Percentiles rank a stretch among this genome's conserved stretches.
phyloP scores from a whole-genome alignment of 2,888 invertebrate genomes.

The Clitarchus hookeri region DNA sequence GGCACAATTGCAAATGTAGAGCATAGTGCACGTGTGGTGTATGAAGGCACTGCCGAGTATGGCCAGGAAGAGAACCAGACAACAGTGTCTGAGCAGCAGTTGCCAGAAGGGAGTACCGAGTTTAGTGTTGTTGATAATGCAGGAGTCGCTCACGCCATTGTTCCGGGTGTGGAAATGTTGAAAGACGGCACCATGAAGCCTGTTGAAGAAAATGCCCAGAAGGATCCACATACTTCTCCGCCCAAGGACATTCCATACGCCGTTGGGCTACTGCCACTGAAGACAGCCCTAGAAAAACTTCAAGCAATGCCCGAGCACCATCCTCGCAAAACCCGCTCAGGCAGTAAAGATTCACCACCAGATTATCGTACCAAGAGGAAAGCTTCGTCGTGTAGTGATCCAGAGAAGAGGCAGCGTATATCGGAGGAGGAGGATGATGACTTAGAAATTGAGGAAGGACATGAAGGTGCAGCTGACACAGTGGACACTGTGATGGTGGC shows the following conservation, averaged over 20 bases:
- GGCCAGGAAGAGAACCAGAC: neutral
- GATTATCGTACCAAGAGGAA: constrained; percentile 31
- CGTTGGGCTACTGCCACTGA: constrained; percentile 53
- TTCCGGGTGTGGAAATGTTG: too few relatives aligned
- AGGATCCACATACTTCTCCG: constrained; percentile 44
- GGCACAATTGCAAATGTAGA: neutral
- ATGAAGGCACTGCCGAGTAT: neutral
- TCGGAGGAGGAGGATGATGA: constrained; percentile 26
- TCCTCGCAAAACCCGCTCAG: constrained; percentile 54
- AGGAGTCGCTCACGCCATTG: neutral
- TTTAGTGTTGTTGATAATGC: neutral
- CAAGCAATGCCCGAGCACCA: constrained; percentile 55
- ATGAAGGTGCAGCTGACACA: neutral
- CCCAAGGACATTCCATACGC: constrained; percentile 55
- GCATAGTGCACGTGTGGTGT: neutral
- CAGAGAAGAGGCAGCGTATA: constrained; percentile 30
- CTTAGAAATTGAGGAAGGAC: neutral
- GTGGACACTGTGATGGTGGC: neutral
- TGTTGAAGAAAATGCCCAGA: neutral
- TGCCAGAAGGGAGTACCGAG: neutral
- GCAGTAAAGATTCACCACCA: constrained; percentile 46
- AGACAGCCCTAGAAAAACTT: constrained; percentile 54
- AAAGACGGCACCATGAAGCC: neutral
- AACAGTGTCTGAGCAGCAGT: neutral
- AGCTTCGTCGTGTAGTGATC: constrained; percentile 23